Conservation (phyloP, 2,888 invertebrate genomes). For the Chrysolina oricalcia region DNA sequence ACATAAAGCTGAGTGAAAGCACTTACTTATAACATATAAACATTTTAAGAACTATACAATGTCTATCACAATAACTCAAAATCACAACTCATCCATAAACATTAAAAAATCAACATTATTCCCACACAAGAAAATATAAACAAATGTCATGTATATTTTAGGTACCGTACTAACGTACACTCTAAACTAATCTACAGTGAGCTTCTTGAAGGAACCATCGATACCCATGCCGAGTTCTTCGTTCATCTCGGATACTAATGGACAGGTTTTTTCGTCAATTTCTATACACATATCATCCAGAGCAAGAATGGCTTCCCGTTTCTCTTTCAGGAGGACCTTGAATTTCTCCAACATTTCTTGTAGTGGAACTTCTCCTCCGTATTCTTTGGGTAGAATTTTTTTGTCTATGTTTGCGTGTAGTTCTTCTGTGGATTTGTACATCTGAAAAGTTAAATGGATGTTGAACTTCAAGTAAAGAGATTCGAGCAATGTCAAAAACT, state of each 20-base stretch:
- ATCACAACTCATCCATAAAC: background rate
- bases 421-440: conserved; percentile 84
- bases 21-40: conserved; percentile 3
- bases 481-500: too few relatives aligned
- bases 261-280: conserved; percentile 74
- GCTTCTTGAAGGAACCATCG: conserved; percentile 88
- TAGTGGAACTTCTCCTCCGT: conserved; percentile 88
- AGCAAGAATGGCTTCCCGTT: conserved; percentile 79
- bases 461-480: background rate
- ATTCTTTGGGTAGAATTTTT: conserved; percentile 88
- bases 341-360: conserved; percentile 86
- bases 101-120: background rate
- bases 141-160: conserved; percentile 14
- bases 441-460: conserved; percentile 70
- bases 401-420: conserved; percentile 81
- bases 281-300: conserved; percentile 86
- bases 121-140: background rate
- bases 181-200: conserved; percentile 82
- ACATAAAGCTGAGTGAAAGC: conserved; percentile 10
- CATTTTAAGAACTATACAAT: conserved; percentile 2
- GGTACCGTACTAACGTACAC: background rate
- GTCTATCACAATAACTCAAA: conserved; percentile 15
- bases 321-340: conserved; percentile 78
- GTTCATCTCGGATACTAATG: conserved; percentile 72
- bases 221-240: conserved; percentile 83